Conservation (phyloP, 2,797 vertebrate genomes). For the Sebastes taczanowskii region DNA sequence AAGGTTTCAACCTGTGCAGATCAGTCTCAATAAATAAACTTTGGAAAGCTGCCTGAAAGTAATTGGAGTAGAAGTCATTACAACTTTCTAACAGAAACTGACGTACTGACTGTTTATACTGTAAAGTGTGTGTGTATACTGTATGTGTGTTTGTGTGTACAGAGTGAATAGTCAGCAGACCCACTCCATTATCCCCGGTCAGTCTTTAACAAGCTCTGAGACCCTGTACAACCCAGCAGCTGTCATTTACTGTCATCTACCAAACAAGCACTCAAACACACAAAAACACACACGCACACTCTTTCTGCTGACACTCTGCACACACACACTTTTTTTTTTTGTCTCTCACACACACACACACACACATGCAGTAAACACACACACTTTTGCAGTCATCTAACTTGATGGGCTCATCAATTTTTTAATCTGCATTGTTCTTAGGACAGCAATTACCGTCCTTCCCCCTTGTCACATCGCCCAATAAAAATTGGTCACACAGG, state of each 20-base stretch:
- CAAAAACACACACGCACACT: background rate
- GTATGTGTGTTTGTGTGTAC: background rate
- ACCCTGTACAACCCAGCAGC: constrained; percentile 35
- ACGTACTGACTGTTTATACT: background rate
- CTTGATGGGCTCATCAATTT: constrained; percentile 57
- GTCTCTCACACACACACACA: background rate
- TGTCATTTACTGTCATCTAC: constrained; percentile 52
- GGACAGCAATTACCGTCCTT: constrained; percentile 40
- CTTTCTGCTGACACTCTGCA: constrained; percentile 3
- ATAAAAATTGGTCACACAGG: constrained; percentile 49
- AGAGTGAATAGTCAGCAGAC: constrained; percentile 8
- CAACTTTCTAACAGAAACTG: constrained; percentile 12
- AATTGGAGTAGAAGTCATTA: constrained; percentile 8
- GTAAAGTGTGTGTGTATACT: background rate
- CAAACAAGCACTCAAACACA: constrained; percentile 14
- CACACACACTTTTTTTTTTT: background rate
- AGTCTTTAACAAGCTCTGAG: constrained; percentile 50
- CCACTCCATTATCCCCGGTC: constrained; percentile 39
- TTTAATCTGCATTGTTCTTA: constrained; percentile 53
- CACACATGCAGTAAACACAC: constrained; percentile 1
- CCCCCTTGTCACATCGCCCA: constrained; percentile 39
- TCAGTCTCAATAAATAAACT: background rate
- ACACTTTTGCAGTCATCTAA: constrained; percentile 7
- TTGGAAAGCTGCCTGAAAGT: constrained; percentile 2
- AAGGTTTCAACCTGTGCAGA: background rate